Evolutionary conservation across 37 sponge, comb jelly and placozoan genomes (phyloP).

Genomic region (Beroe forskalii): DNA sequence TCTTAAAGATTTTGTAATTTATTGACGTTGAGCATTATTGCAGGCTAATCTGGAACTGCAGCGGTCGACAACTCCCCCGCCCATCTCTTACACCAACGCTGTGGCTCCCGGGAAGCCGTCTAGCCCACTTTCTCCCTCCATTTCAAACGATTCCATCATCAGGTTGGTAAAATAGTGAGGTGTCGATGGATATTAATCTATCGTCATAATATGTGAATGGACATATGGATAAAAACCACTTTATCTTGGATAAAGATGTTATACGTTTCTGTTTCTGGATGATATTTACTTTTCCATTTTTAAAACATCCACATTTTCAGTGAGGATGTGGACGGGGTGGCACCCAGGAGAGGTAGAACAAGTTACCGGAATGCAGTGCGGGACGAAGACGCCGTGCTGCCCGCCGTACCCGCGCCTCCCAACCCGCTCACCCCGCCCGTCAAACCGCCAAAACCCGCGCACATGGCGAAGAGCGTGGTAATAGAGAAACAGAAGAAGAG

Average conservation of each 20-base stretch:
- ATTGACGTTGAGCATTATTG: not conserved
- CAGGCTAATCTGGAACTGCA: slow-evolving; percentile 23
- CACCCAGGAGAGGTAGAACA: slow-evolving; percentile 17
- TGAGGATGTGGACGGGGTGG: slow-evolving; percentile 10
- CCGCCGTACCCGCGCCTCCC: not conserved
- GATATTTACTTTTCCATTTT: no score
- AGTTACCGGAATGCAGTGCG: slow-evolving; percentile 43
- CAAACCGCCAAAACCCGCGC: not conserved
- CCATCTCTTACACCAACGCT: not conserved
- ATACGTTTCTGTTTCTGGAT: no score
- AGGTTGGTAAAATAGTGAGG: no score
- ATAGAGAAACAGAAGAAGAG: not conserved
- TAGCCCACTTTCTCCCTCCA: not conserved
- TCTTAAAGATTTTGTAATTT: no score
- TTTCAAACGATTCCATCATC: not conserved
- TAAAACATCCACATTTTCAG: no score
- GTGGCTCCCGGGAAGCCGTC: not conserved
- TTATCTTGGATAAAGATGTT: no score
- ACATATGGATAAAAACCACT: no score
- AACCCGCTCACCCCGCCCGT: not conserved
- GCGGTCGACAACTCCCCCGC: not conserved
- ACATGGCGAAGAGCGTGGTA: not conserved
- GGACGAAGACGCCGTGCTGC: not conserved
- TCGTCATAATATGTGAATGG: no score
- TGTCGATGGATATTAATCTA: no score